These are phyloP conservation scores for Trachurus trachurus DNA, from an alignment of 2,797 vertebrate species.

Conservation along the genomic window DNA sequence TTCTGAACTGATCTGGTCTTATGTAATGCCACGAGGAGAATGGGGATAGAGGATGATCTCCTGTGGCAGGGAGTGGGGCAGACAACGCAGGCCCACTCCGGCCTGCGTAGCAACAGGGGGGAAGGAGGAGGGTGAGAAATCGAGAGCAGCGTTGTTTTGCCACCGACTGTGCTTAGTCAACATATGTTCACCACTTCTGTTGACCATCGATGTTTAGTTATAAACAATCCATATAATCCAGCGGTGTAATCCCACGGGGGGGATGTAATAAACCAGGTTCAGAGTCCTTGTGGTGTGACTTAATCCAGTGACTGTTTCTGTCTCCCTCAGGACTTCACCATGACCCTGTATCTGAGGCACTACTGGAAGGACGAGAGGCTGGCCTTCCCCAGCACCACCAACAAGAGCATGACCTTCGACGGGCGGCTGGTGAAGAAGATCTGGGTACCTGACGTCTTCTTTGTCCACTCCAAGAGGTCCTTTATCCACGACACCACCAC, in stretches of 20 bases:
- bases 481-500: conserved; percentile 97
- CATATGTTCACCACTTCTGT: conserved; percentile 62
- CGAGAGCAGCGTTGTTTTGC: conserved; percentile 26
- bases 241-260: conserved; percentile 49
- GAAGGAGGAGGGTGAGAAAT: conserved; percentile 15
- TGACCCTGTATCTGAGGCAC: conserved; percentile 96
- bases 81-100: background rate
- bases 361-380: conserved; percentile 98
- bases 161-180: conserved; percentile 32
- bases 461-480: conserved; percentile 97
- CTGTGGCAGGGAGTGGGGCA: conserved; percentile 7
- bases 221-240: conserved; percentile 67
- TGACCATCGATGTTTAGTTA: conserved; percentile 46
- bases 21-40: conserved; percentile 66
- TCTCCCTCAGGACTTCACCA: conserved; percentile 92
- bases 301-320: conserved; percentile 44
- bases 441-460: conserved; percentile 98
- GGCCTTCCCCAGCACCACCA: conserved; percentile 92
- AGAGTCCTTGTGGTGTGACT: conserved; percentile 37
- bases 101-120: conserved; percentile 39
- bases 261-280: conserved; percentile 42
- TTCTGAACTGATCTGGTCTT: conserved; percentile 68
- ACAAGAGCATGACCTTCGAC: conserved; percentile 98
- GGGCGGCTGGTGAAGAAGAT: conserved; percentile 97
- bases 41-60: conserved; percentile 55